Percentiles rank a stretch among this genome's conserved stretches.
Conservation (phyloP, 2,113 vertebrate species). For the Atractosteus spatula region DNA sequence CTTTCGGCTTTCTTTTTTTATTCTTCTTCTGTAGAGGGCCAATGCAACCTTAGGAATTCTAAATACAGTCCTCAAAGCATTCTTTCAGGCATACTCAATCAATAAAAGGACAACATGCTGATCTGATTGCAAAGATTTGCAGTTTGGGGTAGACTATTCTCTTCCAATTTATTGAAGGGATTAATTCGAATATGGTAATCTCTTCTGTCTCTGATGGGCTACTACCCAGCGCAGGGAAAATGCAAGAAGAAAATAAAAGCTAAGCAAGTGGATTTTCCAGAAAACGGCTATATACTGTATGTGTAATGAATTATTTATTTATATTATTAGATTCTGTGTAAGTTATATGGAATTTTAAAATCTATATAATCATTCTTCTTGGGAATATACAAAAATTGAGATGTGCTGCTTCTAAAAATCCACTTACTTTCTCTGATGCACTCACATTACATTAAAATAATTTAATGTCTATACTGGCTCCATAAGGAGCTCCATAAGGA, state of each 20-base stretch:
- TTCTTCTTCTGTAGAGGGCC: background rate
- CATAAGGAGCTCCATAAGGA: no score
- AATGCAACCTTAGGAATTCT: background rate
- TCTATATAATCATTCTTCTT: no score
- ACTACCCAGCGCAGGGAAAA: background rate
- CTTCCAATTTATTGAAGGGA: constrained; percentile 44
- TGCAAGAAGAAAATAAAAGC: background rate
- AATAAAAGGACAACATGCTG: constrained; percentile 2
- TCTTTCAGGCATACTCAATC: background rate
- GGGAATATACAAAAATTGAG: no score
- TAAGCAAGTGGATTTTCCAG: background rate
- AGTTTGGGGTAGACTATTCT: constrained; percentile 31
- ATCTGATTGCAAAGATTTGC: constrained; percentile 22
- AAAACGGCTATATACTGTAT: background rate
- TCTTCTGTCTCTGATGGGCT: constrained; percentile 38
- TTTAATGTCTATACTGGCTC: no score
- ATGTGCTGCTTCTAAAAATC: no score
- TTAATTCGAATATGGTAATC: constrained; percentile 33
- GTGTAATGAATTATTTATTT: no score
- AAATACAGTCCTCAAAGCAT: background rate
- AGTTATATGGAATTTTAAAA: no score
- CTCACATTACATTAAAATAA: no score
- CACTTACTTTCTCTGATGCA: no score
- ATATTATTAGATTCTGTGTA: no score
- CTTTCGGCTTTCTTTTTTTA: background rate